A percentile compares a stretch with the other conserved stretches of the same genome.
Evolutionary conservation across 92 coral and sea anemone species (phyloP).

Genomic region (Actinostola sp.): DNA sequence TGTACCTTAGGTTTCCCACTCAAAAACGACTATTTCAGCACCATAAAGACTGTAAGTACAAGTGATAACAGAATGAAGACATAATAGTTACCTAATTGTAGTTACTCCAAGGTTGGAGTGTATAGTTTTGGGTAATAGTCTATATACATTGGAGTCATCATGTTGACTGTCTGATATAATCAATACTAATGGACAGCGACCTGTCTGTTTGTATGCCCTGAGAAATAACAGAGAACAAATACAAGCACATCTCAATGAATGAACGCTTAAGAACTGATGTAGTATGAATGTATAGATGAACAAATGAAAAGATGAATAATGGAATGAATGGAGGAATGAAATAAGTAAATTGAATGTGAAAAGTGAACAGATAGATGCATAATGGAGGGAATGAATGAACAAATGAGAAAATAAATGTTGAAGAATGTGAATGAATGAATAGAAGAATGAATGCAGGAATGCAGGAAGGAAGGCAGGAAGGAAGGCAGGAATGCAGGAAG

Average conservation of each 20-base stretch:
- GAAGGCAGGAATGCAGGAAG: background rate
- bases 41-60: no score
- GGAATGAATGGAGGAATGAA: background rate
- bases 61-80: conserved; percentile 1
- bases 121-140: conserved; percentile 78
- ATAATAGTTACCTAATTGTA: conserved; percentile 75
- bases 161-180: conserved; percentile 90
- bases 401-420: background rate
- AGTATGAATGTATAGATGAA: background rate
- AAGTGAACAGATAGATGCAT: background rate
- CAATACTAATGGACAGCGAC: conserved; percentile 90
- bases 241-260: background rate
- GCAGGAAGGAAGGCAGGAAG: background rate
- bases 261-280: background rate
- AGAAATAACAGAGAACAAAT: background rate
- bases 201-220: conserved; percentile 74
- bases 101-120: conserved; percentile 63
- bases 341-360: background rate
- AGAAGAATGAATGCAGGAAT: background rate
- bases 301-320: background rate
- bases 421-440: conserved; percentile 1
- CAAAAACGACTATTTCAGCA: no score
- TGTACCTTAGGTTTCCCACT: no score
- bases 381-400: background rate
- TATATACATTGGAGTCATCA: conserved; percentile 85